Evolutionary conservation across 2,797 vertebrate genomes (phyloP), one percentile per base, ranked within the genome.

Genomic region (Mionectes olivaceus): DNA sequence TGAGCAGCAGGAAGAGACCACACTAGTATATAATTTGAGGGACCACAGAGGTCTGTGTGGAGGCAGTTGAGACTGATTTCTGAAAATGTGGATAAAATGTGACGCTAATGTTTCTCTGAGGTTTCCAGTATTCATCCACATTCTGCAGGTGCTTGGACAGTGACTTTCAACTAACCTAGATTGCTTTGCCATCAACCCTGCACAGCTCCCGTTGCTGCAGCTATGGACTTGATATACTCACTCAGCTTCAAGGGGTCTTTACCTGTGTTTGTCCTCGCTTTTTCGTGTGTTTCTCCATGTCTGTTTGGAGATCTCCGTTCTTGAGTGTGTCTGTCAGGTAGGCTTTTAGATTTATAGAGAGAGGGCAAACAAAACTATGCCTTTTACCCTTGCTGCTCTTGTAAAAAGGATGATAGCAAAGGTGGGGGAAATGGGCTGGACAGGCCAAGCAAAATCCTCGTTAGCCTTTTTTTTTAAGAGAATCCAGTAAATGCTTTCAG

Each of bases 141-240:
- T 83, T 67, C 52, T 77, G 59, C 44, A 18, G 21, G 7, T 2
- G 1, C 44, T 85, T 83, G 55, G 39, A n/a, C 27, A 5, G n/a
- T 81, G 4, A 23, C 28, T 41, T 73, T 86, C 55, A 28, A 41
- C 44, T 88, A 49, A 30, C 9, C 12, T 32, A 33, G 21, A 18
- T 41, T 2, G 0, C 37, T 83, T 78, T 68, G 63, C 43, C 3
- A 7, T 60, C 2, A 1, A 0, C 4, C 5, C 39, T 56, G 44
- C 30, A 13, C 37, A 70, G 28, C 25, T 83, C 32, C 49, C 7
- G 1, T 41, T 49, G 30, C 27, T 84, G 35, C 63, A 65, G 27
- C 57, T 30, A 21, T 41, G 33, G 33, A 21, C 61, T 60, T 19
- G 46, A 27, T n/a, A 6, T 3, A 10, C 12, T 24, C 4, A 50